Base-by-base conservation (phyloP, 2,888 invertebrate genomes). In the Papilio elwesi region DNA sequence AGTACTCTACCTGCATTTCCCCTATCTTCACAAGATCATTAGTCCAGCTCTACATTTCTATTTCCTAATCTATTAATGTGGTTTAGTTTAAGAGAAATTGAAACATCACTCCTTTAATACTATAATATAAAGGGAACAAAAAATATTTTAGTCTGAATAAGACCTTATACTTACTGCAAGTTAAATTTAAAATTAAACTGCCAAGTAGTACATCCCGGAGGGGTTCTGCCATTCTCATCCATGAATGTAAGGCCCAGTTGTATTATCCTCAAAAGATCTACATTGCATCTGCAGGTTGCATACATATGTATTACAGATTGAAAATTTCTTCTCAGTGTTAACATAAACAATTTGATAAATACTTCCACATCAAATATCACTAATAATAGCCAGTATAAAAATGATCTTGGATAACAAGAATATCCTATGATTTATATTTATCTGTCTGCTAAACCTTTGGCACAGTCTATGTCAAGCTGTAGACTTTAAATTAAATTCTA, bases 181-280 rank as follows among this genome's bases (percentile, higher is more conserved):
- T 98, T 98, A 86, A 99, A 99, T 92, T 98, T 98, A 90, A 99
- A 99, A 94, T 99, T 99, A 89, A 99, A 99, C 92, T 99, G 99
- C 98, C 98, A 99, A 38, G 99, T 98, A 73, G 97, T 97, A 84
- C 96, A 97, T 67, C 96, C 97, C 12, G 96, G 95, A 15, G 98
- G 98, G 62, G 97, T 96, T 89, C 97, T 97, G 66, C 99, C 99
- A 84, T 97, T 96, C 83, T 98, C 98, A 91, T 99, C 98, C 92
- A 98, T 96, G 91, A 99, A 98, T 63, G 98, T 98, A 74, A 99
- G 95, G 77, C 98, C 97, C 79, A 98, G 94, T 90, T 99, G 99
- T 82, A 99, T 99, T 78, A 99, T 98, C 84, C 98, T 96, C 78
- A 99, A 92, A 77, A 99, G 94, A 91, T 99, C 98, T 51, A 99